Base-by-base conservation (phyloP, 2,888 invertebrate species). In the Melanchra persicariae region DNA sequence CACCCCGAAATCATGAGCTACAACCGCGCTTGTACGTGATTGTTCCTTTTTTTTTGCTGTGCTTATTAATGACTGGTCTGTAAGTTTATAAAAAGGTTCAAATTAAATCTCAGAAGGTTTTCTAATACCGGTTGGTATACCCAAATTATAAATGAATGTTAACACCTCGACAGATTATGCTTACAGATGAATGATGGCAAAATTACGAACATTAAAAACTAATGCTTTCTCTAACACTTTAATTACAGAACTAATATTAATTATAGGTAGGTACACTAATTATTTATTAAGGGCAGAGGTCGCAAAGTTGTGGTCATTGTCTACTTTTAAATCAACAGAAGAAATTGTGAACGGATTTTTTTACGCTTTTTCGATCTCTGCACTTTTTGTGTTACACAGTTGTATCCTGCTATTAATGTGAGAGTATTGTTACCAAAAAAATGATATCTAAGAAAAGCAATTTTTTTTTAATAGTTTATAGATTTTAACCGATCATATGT, bases 221-320 rank as follows among this genome's bases (percentile, higher is more conserved):
- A 40, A 77, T 47, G 55, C 72, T 77, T 77, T 77, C 77, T 66
- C 65, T 17, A 19, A n/a, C 24, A 62, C 8, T 59, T 62, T 47
- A 67, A 77, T 66, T 55, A 61, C 19, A 26, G 22, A 61, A 40
- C 9, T n/a, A 34, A 34, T 8, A 19, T 17, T 54, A 52, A 70
- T 65, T 19, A 58, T 49, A 7, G 37, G 37, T 37, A 37, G 37
- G 37, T 37, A 37, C 37, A 37, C 37, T 37, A 37, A 37, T 37
- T 37, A 37, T 37, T 37, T 37, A 12, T 12, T 37, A 30, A 45
- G 66, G 51, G 22, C 54, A 77, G 30, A 66, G 77, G 77, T 77
- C 62, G 17, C n/a, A 24, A 30, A 43, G 10, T 59, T 51, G 1
- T 51, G 17, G 49, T 40, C 24, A 59, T 69, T 69, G 45, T 51